Evolutionary conservation across 2,888 invertebrate species (phyloP).

Genomic region (Frankliniella intonsa): DNA sequence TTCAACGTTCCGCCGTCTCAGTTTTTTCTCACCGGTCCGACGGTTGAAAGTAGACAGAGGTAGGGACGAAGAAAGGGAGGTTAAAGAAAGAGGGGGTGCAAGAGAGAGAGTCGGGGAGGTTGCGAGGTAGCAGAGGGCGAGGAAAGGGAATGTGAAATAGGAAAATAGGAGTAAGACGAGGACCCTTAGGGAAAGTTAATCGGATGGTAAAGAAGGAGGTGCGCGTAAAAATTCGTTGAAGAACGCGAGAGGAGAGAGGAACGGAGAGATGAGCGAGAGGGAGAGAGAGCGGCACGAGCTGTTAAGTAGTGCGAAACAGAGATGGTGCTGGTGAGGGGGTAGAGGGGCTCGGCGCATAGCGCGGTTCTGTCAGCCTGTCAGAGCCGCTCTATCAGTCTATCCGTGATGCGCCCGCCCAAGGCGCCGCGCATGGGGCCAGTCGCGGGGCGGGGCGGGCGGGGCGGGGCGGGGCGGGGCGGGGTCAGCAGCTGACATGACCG

Average conservation of each 20-base stretch:
- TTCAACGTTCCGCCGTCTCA: constrained; percentile 6
- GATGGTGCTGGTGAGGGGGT: not conserved
- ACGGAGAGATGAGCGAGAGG: not conserved
- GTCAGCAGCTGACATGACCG: too few relatives aligned
- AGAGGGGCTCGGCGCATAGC: not conserved
- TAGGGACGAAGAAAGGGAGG: not conserved
- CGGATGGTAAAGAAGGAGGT: too few relatives aligned
- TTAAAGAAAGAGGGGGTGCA: not conserved
- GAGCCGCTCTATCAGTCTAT: too few relatives aligned
- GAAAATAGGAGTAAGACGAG: too few relatives aligned
- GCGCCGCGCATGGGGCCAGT: too few relatives aligned
- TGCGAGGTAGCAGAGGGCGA: not conserved
- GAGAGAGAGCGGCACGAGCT: not conserved
- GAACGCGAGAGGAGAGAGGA: too few relatives aligned
- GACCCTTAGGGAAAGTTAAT: too few relatives aligned
- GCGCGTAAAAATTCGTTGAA: too few relatives aligned
- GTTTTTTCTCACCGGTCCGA: not conserved
- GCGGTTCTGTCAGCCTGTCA: not conserved
- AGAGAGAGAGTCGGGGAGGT: not conserved
- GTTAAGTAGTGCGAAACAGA: not conserved
- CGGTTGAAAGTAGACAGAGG: not conserved
- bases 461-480: too few relatives aligned
- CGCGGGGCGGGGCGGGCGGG: too few relatives aligned
- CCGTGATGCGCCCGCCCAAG: too few relatives aligned
- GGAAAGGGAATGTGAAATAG: not conserved